Percentiles rank a stretch among this genome's conserved stretches.
These are phyloP conservation scores for Allacma fusca DNA, from an alignment of 2,888 invertebrate genomes.

Conservation along the genomic window DNA sequence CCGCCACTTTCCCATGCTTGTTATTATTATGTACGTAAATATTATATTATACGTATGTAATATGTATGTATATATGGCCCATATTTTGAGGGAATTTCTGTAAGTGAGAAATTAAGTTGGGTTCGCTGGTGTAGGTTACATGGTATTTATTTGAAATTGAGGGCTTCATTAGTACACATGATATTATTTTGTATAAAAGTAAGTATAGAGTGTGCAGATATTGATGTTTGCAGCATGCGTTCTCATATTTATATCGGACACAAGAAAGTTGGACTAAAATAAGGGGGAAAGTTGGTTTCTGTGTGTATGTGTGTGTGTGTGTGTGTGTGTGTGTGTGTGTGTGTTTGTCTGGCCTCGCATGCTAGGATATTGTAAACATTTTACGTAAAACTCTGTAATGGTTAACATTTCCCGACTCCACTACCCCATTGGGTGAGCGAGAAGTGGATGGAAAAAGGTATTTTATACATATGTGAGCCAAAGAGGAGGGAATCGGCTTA, in stretches of 20 bases:
- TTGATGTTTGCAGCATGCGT: too few species aligned
- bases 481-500: constrained; percentile 28
- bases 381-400: constrained; percentile 2
- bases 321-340: too few species aligned
- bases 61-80: background rate
- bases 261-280: too few species aligned
- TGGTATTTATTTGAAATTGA: constrained; percentile 4
- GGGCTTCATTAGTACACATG: background rate
- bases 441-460: too few species aligned
- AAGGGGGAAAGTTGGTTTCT: background rate
- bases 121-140: background rate
- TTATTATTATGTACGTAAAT: background rate
- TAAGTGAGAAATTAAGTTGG: constrained; percentile 1
- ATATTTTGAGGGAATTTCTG: background rate
- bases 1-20: background rate
- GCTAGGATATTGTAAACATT: constrained; percentile 54
- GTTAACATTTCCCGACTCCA: background rate
- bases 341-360: constrained; percentile 45
- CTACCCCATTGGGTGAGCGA: background rate
- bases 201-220: too few species aligned
- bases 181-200: too few species aligned
- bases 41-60: constrained; percentile 3
- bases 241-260: too few species aligned
- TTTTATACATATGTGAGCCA: background rate
- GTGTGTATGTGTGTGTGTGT: too few species aligned